Evolutionary conservation across 2,888 invertebrate genomes (phyloP), one percentile per base, ranked within the genome.

Genomic region (Falcaria lacertinaria): DNA sequence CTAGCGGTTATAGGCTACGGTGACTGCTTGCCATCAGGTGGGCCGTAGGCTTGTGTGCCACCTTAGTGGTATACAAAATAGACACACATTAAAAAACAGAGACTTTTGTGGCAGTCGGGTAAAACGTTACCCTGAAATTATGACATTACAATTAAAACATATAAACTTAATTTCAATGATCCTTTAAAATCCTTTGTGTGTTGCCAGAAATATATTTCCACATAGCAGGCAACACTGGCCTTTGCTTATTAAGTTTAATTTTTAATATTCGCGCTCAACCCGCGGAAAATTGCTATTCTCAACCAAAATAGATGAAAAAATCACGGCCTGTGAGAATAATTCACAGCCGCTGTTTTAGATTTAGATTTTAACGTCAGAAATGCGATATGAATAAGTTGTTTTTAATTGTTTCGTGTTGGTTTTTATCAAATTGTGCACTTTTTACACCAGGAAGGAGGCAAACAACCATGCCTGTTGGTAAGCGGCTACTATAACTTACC

Each of bases 191-290:
- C 28, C 22, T 7, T 22, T 28, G 28, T 28, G 28, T 28, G 28
- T 28, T 11, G 28, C 28, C 28, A 28, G 28, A 37, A 53, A 56
- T 58, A 60, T 53, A 60, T 59, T 57, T 51, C 62, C 53, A 66
- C 57, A 52, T 55, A 48, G 43, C 47, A 28, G 47, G 43, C 61
- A 73, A 69, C 46, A 64, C 64, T 57, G 60, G 50, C 60, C 63
- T 69, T 65, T 71, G 80, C 81, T 85, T 87, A 87, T 87, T 86
- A 87, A 83, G 70, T 85, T 87, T 83, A 87, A 86, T 87, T 87
- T 87, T 87, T 87, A 87, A 87, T 87, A 87, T 86, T 75, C 84
- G 75, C 67, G 84, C 75, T 66, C 87, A 80, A 49, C 51, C 72
- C 73, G 77, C 86, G 87, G 82, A 84, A 87, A 87, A 87, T 87